These are phyloP conservation scores for Cryptophagus acutangulus DNA, from an alignment of 2,888 invertebrate species.

Conservation along the genomic window DNA sequence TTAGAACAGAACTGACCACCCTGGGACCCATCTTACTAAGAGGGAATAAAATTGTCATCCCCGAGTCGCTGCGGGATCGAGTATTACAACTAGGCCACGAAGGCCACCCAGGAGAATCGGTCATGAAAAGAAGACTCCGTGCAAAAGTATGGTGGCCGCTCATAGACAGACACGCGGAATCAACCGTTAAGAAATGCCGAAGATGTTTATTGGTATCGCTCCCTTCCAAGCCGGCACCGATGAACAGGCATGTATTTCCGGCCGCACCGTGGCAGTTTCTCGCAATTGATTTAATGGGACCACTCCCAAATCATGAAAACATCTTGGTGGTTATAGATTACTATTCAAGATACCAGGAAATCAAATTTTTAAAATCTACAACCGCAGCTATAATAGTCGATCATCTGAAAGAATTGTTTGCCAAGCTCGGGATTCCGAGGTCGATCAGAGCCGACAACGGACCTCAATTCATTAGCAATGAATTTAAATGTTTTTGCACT, in stretches of 20 bases:
- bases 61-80: conserved; percentile 16
- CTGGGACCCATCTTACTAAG: conserved; percentile 24
- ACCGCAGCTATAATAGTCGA: neutral
- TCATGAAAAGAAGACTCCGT: conserved; percentile 35
- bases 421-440: conserved; percentile 6
- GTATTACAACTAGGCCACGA: conserved; percentile 32
- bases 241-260: conserved; percentile 9
- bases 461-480: conserved; percentile 7
- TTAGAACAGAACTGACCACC: conserved; percentile 20
- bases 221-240: conserved; percentile 9
- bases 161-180: conserved; percentile 29
- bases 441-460: conserved; percentile 9
- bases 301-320: conserved; percentile 12
- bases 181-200: conserved; percentile 7
- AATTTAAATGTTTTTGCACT: conserved; percentile 22
- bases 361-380: conserved; percentile 7
- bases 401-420: conserved; percentile 8
- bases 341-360: conserved; percentile 6
- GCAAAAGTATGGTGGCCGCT: conserved; percentile 40
- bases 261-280: conserved; percentile 10
- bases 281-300: conserved; percentile 24
- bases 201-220: conserved; percentile 12
- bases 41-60: conserved; percentile 26
- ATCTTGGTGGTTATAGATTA: conserved; percentile 6
- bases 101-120: conserved; percentile 39